Evolutionary conservation across 2,797 vertebrate genomes (phyloP).

Genomic region (Pseudochirops cupreus): DNA sequence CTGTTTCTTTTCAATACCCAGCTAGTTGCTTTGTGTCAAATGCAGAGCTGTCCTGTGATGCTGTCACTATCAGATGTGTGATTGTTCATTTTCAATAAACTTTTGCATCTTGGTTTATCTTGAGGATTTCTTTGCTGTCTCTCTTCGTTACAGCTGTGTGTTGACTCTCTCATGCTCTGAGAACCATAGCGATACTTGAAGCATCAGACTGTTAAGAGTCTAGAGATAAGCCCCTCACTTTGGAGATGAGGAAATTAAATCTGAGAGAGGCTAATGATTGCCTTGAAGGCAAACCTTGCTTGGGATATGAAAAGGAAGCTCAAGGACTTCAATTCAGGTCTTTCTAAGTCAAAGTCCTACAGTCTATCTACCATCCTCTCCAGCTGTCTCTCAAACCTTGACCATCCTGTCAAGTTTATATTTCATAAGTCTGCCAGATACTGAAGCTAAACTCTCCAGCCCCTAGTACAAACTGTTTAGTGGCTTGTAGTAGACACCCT

Average conservation of each 20-base stretch:
- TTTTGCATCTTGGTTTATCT: conserved; percentile 88
- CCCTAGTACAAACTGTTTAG: no score
- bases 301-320: not conserved
- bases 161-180: not conserved
- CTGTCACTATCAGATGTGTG: conserved; percentile 85
- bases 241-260: not conserved
- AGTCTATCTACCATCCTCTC: not conserved
- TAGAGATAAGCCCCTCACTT: not conserved
- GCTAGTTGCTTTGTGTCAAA: conserved; percentile 69
- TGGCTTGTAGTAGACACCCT: not conserved
- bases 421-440: not conserved
- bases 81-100: conserved; percentile 88
- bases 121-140: conserved; percentile 79
- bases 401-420: not conserved
- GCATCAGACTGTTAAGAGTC: not conserved
- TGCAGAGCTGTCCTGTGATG: conserved; percentile 76
- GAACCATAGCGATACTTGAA: not conserved
- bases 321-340: not conserved
- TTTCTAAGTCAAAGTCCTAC: not conserved
- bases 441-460: not conserved
- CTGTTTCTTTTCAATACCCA: conserved; percentile 54
- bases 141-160: conserved; percentile 43
- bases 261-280: not conserved
- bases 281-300: not conserved
- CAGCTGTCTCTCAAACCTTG: not conserved